Evolutionary conservation across 2,888 invertebrate species (phyloP), one percentile per base, ranked within the genome.

Genomic region (Gordius sp.): DNA sequence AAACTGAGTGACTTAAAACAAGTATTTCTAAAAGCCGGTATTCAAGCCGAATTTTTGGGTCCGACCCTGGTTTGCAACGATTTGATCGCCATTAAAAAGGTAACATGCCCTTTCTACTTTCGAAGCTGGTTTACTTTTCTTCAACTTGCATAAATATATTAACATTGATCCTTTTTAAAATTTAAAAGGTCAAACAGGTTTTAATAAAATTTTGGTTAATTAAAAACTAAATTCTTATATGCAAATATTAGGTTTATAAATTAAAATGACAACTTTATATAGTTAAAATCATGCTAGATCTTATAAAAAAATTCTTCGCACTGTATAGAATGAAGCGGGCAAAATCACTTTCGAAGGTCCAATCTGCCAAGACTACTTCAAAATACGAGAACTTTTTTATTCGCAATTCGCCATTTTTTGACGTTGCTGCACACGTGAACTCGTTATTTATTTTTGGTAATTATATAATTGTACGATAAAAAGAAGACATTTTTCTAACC

Each of bases 291-390:
- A n/a, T n/a, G n/a, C n/a, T n/a, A n/a, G n/a, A n/a, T n/a, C n/a
- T n/a, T n/a, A n/a, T n/a, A n/a, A n/a, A n/a, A n/a, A n/a, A n/a
- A 33, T 33, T 33, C 8, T 33, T 33, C 8, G 8, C 20, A 47
- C 4, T 47, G 4, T 47, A 47, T 20, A 47, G 47, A 47, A 47
- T 20, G 47, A 47, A 47, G 47, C 23, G 4, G 47, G 47, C 4
- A 47, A 47, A 20, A n/a, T 47, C 4, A 47, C 16, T 47, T n/a
- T 47, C 47, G 47, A 47, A 47, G 47, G 47, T 18, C 47, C 47
- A 4, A 20, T 47, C 4, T n/a, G 47, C 47, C 8, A 8, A 8
- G 47, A 47, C 20, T 47, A 47, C 20, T 47, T 47, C 20, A 47
- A 47, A 47, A 47, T 47, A 47, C 8, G 47, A 23, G 47, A 47